A percentile compares a stretch with the other conserved stretches of the same genome.
phyloP scores from a whole-genome alignment of 2,888 invertebrate genomes.

The Geotrupes spiniger region DNA sequence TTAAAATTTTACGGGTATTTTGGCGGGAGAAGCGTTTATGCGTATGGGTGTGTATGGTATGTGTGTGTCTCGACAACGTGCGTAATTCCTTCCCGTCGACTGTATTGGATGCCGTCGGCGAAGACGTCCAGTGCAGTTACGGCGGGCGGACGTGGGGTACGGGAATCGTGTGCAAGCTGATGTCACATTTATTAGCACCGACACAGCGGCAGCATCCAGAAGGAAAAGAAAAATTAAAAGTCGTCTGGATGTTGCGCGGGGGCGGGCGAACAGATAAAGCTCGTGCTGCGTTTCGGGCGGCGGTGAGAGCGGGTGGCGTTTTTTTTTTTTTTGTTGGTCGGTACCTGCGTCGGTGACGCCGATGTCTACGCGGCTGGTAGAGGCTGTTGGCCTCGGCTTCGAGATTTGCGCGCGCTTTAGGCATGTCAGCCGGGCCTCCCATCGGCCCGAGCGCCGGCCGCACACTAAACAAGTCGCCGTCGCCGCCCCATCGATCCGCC shows the following conservation, averaged over 20 bases:
- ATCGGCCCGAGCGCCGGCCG: conserved; percentile 40
- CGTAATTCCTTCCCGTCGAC: background rate
- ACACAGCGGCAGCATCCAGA: conserved; percentile 10
- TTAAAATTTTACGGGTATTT: background rate
- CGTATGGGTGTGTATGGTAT: background rate
- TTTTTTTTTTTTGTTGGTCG: conserved; percentile 8
- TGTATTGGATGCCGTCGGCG: background rate
- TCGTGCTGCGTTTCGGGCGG: conserved; percentile 25
- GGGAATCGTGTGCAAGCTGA: conserved; percentile 7
- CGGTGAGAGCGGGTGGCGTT: conserved; percentile 11
- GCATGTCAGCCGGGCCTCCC: conserved; percentile 41
- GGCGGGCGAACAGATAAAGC: conserved; percentile 8
- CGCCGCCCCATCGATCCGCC: conserved; percentile 31
- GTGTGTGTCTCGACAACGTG: background rate
- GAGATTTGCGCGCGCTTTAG: conserved; percentile 36
- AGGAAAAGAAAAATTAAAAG: too few species aligned
- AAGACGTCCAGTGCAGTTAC: conserved; percentile 2
- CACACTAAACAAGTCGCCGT: conserved; percentile 33
- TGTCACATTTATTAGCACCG: conserved; percentile 11
- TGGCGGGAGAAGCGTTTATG: conserved; percentile 8
- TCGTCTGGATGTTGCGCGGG: conserved; percentile 7
- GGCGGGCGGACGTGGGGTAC: background rate
- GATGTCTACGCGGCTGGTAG: conserved; percentile 35
- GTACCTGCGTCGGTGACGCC: conserved; percentile 35
- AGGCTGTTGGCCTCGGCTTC: conserved; percentile 38